phyloP scores from a whole-genome alignment of 2,113 vertebrate species.

The Ranitomeya imitator region DNA sequence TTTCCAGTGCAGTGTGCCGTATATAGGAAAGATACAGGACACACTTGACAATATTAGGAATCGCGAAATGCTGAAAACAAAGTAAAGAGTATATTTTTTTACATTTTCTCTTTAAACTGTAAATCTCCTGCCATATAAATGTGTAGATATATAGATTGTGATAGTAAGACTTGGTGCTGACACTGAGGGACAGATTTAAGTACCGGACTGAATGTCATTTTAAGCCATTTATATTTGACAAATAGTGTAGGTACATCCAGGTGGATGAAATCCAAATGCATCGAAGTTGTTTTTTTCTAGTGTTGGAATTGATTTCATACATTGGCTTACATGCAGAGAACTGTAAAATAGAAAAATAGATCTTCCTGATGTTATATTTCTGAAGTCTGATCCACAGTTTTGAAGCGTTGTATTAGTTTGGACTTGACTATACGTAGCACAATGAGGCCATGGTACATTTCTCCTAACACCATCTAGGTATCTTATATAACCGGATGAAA shows the following conservation, averaged over 20 bases:
- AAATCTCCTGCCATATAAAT: not conserved
- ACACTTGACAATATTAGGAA: not conserved
- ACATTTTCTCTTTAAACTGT: not conserved
- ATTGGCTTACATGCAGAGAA: conserved; percentile 28
- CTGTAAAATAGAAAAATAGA: conserved; percentile 26
- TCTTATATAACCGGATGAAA: not conserved
- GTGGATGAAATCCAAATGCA: conserved; percentile 26
- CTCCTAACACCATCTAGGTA: not conserved
- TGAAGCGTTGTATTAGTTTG: conserved; percentile 11
- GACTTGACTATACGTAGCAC: not conserved
- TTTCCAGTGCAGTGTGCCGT: not conserved
- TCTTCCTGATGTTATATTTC: conserved; percentile 13
- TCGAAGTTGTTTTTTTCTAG: conserved; percentile 2
- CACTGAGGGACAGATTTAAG: conserved; percentile 21
- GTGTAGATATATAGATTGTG: not conserved
- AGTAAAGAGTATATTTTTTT: not conserved
- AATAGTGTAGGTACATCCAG: not conserved
- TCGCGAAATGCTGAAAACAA: not conserved
- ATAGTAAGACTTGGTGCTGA: conserved; percentile 63
- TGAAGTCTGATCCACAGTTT: not conserved
- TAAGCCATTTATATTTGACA: conserved; percentile 30
- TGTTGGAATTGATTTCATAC: conserved; percentile 26
- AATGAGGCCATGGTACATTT: not conserved
- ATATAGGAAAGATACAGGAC: not conserved
- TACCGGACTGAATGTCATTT: conserved; percentile 7